Evolutionary conservation across 2,797 vertebrate species (phyloP).

Genomic region (Hirundo rustica): DNA sequence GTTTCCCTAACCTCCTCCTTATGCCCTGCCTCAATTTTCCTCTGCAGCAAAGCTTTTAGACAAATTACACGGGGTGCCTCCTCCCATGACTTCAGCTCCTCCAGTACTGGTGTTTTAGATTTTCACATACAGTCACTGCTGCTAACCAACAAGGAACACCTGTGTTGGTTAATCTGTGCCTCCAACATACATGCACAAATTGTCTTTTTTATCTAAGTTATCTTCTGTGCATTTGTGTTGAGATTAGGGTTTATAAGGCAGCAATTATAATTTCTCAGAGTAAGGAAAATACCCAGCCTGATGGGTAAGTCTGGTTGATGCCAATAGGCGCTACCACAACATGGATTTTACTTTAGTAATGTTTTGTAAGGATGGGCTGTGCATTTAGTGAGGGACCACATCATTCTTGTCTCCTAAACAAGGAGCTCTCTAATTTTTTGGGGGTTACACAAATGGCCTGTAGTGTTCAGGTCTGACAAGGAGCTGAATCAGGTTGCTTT

Average conservation of each 20-base stretch:
- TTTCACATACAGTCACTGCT: neutral
- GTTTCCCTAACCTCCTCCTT: neutral
- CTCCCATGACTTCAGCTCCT: neutral
- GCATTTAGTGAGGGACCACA: neutral
- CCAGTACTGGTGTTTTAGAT: neutral
- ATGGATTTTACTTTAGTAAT: neutral
- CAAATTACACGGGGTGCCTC: neutral
- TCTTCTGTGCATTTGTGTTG: neutral
- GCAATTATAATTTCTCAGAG: neutral
- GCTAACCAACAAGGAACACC: neutral
- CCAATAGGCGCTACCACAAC: neutral
- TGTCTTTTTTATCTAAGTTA: neutral
- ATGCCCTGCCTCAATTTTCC: neutral
- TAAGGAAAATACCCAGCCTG: neutral
- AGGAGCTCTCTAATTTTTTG: neutral
- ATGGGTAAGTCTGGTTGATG: neutral
- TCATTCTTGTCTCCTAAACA: neutral
- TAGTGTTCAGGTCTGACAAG: neutral
- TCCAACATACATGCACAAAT: neutral
- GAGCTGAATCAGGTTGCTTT: neutral
- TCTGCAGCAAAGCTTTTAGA: neutral
- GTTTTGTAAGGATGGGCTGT: neutral
- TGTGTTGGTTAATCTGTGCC: neutral
- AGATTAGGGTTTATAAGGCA: neutral
- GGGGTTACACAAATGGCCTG: neutral